Conservation (phyloP, 2,888 invertebrate genomes). For the Neoascia interrupta region DNA sequence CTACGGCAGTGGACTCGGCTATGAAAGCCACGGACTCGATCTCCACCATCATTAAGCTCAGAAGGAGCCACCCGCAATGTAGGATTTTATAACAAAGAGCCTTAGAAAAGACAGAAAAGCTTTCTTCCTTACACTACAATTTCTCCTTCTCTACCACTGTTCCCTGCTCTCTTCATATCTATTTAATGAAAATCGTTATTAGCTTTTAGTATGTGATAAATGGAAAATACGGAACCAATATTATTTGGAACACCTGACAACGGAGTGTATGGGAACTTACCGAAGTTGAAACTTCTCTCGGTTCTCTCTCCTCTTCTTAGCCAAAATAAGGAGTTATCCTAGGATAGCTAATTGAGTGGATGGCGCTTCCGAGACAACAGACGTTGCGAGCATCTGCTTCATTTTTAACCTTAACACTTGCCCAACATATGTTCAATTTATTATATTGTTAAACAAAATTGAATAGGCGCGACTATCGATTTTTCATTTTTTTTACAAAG, state of each 20-base stretch:
- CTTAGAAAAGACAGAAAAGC: constrained; percentile 70
- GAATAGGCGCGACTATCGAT: constrained; percentile 67
- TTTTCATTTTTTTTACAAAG: constrained; percentile 65
- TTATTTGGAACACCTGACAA: constrained; percentile 38
- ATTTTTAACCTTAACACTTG: constrained; percentile 60
- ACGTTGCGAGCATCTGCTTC: constrained; percentile 53
- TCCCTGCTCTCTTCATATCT: constrained; percentile 21
- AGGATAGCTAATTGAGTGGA: constrained; percentile 49
- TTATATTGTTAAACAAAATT: constrained; percentile 28
- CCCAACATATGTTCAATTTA: constrained; percentile 61
- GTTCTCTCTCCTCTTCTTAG: constrained; percentile 43
- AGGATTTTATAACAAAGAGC: constrained; percentile 72
- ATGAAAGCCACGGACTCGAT: constrained; percentile 72
- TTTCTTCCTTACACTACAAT: constrained; percentile 31
- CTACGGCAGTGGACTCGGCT: constrained; percentile 70
- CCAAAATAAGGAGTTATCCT: constrained; percentile 62
- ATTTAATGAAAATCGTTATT: constrained; percentile 63
- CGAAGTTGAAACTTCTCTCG: no score
- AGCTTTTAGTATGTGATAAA: constrained; percentile 79
- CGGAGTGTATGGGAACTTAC: no score
- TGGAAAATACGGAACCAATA: constrained; percentile 52
- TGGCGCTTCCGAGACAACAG: constrained; percentile 48
- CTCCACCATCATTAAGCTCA: constrained; percentile 70
- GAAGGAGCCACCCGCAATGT: constrained; percentile 71
- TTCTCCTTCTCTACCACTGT: constrained; percentile 13